These are phyloP conservation scores for Urocolius indicus DNA, from an alignment of 2,113 vertebrate species.

Conservation along the genomic window DNA sequence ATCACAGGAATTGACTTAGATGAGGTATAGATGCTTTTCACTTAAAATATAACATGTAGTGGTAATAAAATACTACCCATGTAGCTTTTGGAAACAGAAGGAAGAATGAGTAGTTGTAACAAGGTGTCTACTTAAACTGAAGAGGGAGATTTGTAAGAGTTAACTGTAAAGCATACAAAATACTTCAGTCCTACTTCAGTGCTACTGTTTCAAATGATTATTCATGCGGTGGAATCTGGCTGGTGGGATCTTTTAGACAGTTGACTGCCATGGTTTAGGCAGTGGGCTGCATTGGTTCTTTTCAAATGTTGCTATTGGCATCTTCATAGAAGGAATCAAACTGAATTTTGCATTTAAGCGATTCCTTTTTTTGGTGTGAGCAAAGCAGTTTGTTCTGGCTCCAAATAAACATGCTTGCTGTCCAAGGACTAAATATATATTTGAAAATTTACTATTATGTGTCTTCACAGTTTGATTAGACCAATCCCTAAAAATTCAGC, in stretches of 20 bases:
- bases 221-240: too few relatives aligned
- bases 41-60: not conserved
- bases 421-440: not conserved
- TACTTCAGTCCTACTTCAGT: not conserved
- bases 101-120: not conserved
- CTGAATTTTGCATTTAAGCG: not conserved
- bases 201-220: not conserved
- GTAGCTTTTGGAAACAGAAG: not conserved
- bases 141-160: not conserved
- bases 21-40: not conserved
- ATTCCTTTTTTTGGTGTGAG: not conserved
- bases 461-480: not conserved
- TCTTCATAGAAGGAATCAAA: not conserved
- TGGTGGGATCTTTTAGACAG: too few relatives aligned
- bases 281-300: too few relatives aligned
- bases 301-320: not conserved
- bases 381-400: not conserved
- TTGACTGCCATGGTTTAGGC: too few relatives aligned
- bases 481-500: not conserved
- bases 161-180: not conserved
- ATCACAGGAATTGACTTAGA: not conserved
- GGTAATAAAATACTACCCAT: not conserved
- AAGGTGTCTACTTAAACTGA: not conserved
- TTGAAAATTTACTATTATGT: not conserved
- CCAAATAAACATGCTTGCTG: not conserved